A percentile compares a stretch with the other conserved stretches of the same genome.
phyloP scores from a whole-genome alignment of 2,113 vertebrate genomes.

The Tenebrosternarchus preto region DNA sequence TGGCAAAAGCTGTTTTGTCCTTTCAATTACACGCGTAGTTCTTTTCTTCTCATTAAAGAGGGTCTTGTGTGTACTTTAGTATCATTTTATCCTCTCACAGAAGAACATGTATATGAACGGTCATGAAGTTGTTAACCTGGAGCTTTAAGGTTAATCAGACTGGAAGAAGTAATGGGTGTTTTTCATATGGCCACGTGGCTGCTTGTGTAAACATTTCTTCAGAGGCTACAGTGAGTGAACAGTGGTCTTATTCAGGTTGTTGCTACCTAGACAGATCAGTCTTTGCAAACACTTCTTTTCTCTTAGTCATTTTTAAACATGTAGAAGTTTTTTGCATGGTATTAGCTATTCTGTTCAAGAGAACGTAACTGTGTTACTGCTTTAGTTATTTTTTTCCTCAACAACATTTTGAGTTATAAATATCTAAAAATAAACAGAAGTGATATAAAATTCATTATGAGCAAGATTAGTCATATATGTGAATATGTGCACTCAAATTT shows the following conservation, averaged over 20 bases:
- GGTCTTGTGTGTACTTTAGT: neutral
- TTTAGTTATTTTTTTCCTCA: neutral
- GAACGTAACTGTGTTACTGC: neutral
- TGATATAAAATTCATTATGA: neutral
- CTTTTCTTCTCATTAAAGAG: slow-evolving; percentile 52
- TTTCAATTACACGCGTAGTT: slow-evolving; percentile 41
- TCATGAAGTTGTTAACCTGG: slow-evolving; percentile 69
- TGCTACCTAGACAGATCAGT: slow-evolving; percentile 46
- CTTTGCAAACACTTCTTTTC: slow-evolving; percentile 55
- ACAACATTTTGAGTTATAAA: neutral
- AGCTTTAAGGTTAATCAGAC: slow-evolving; percentile 72
- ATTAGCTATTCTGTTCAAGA: neutral
- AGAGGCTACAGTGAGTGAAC: slow-evolving; percentile 62
- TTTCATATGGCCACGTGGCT: slow-evolving; percentile 67
- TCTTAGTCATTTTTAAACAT: neutral
- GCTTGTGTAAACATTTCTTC: slow-evolving; percentile 69
- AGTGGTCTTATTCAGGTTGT: slow-evolving; percentile 67
- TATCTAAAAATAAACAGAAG: neutral
- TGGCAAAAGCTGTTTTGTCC: slow-evolving; percentile 21
- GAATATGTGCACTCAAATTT: neutral
- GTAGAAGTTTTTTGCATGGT: neutral
- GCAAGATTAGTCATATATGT: neutral
- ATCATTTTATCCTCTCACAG: slow-evolving; percentile 49
- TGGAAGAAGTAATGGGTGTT: slow-evolving; percentile 64
- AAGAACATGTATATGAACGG: slow-evolving; percentile 66